Conservation (phyloP, 2,888 invertebrate genomes). For the Silvanus unidentatus region DNA sequence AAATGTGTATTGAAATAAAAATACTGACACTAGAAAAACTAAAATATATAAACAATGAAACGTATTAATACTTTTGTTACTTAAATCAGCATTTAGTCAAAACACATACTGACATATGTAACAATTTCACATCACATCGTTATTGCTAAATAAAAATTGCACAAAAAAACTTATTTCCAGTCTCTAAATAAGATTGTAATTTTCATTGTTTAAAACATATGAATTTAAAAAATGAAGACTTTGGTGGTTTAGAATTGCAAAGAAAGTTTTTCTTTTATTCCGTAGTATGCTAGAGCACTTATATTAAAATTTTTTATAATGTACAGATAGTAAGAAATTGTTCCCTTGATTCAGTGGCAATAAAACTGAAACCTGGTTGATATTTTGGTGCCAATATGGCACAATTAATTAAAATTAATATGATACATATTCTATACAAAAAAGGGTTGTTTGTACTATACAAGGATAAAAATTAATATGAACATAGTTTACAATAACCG, state of each 20-base stretch:
- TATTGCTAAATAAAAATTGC: constrained; percentile 38
- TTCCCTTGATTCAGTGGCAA: constrained; percentile 10
- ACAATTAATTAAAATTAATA: constrained; percentile 7
- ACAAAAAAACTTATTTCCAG: constrained; percentile 23
- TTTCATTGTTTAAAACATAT: background rate
- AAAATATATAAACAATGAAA: no score
- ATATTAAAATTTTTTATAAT: constrained; percentile 14
- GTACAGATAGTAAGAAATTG: constrained; percentile 17
- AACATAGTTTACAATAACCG: constrained; percentile 23
- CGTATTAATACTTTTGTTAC: no score
- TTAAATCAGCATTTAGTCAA: no score
- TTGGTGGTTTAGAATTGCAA: constrained; percentile 39
- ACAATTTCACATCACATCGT: constrained; percentile 32
- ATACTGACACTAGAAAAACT: no score
- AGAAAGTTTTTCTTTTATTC: constrained; percentile 24
- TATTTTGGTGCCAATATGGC: constrained; percentile 7
- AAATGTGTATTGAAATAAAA: no score
- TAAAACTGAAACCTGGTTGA: constrained; percentile 11
- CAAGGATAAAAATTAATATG: constrained; percentile 6
- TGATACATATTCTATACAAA: constrained; percentile 8
- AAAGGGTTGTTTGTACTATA: constrained; percentile 18
- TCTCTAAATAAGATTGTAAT: no score
- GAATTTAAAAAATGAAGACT: constrained; percentile 33
- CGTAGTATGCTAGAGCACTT: constrained; percentile 16
- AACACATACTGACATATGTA: no score